These are phyloP conservation scores for Lepus americanus DNA, from an alignment of 2,113 vertebrate genomes.

Conservation along the genomic window DNA sequence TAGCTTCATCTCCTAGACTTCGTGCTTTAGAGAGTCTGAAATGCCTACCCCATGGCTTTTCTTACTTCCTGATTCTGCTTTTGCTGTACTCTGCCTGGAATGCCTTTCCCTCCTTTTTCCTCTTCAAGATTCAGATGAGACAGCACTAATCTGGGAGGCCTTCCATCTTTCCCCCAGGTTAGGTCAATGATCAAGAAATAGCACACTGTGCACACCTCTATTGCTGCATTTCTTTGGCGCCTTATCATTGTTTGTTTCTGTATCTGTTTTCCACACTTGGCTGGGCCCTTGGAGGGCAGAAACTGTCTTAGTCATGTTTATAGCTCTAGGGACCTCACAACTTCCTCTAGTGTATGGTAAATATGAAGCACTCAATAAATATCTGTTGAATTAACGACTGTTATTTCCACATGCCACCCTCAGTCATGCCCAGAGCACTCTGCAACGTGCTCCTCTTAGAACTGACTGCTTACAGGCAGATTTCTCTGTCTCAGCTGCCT, in stretches of 20 bases:
- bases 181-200: not conserved
- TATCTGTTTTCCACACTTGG: not conserved
- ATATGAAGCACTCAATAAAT: not conserved
- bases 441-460: not conserved
- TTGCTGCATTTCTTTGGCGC: not conserved
- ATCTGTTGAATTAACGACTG: not conserved
- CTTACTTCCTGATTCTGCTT: conserved; percentile 7
- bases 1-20: not conserved
- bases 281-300: not conserved
- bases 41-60: not conserved
- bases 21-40: conserved; percentile 9
- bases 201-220: not conserved
- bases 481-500: conserved; percentile 7
- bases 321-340: not conserved
- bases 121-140: conserved; percentile 24
- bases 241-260: conserved; percentile 5
- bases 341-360: not conserved
- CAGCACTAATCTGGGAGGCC: not conserved
- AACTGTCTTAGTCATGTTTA: not conserved
- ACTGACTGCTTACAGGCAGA: not conserved
- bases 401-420: not conserved
- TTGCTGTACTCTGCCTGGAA: conserved; percentile 27
- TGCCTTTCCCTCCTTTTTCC: not conserved
- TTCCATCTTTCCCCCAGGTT: not conserved
- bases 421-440: not conserved